Percentiles rank a stretch among this genome's conserved stretches.
phyloP scores from a whole-genome alignment of 2,888 invertebrate genomes.

The Onchidella celtica region DNA sequence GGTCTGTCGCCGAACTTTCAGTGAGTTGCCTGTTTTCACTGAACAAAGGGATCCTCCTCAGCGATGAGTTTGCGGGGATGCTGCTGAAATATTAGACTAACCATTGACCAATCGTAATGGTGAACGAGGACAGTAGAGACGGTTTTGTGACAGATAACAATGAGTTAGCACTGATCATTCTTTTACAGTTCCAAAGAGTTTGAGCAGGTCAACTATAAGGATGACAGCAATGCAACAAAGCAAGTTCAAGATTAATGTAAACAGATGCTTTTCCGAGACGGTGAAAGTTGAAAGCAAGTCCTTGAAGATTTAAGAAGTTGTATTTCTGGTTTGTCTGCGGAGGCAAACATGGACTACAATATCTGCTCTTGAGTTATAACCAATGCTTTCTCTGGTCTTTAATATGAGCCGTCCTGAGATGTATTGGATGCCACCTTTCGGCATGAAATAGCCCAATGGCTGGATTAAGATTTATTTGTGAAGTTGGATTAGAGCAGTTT shows the following conservation, averaged over 20 bases:
- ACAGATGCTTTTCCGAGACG: not conserved
- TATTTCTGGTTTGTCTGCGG: too few relatives aligned
- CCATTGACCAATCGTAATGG: not conserved
- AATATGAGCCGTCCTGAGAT: too few relatives aligned
- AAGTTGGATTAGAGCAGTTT: too few relatives aligned
- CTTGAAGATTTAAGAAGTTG: too few relatives aligned
- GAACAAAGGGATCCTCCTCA: not conserved
- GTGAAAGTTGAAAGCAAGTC: too few relatives aligned
- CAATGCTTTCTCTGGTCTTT: too few relatives aligned
- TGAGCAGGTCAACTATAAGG: not conserved
- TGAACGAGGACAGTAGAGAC: not conserved
- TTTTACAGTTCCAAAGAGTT: not conserved
- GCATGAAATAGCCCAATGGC: too few relatives aligned
- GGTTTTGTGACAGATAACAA: not conserved
- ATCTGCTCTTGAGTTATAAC: too few relatives aligned
- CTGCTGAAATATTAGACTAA: constrained; percentile 25
- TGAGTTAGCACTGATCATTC: not conserved
- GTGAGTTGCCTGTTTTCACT: not conserved
- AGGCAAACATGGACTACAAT: too few relatives aligned
- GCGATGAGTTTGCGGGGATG: not conserved
- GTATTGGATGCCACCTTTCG: too few relatives aligned
- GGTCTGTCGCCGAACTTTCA: too few relatives aligned
- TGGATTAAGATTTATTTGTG: too few relatives aligned
- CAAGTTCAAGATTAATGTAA: not conserved
- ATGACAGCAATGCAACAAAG: not conserved